These are phyloP conservation scores for Azemiops feae DNA, from an alignment of 2,113 vertebrate genomes.

Conservation along the genomic window DNA sequence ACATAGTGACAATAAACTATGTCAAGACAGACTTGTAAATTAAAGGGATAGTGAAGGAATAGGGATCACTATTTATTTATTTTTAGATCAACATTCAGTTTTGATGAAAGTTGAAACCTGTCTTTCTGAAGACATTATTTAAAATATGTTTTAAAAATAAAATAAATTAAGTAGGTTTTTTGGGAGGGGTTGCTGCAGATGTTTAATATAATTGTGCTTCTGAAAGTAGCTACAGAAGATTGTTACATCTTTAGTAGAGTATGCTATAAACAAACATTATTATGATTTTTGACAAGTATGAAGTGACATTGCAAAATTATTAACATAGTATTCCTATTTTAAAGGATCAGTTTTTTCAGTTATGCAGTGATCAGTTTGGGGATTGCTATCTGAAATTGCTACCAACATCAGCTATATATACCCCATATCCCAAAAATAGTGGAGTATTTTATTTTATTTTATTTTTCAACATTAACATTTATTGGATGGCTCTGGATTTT, in stretches of 20 bases:
- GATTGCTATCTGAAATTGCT: neutral
- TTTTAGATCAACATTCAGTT: neutral
- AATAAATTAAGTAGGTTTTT: too few relatives aligned
- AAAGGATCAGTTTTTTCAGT: conserved; percentile 3
- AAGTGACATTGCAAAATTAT: neutral
- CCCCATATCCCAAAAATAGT: too few relatives aligned
- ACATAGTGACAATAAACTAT: neutral
- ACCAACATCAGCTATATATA: neutral
- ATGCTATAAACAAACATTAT: conserved; percentile 2
- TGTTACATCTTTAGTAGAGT: conserved; percentile 13
- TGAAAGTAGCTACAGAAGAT: neutral
- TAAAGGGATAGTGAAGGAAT: neutral
- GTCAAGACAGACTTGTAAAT: neutral
- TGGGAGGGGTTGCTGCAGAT: neutral
- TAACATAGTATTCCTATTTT: neutral
- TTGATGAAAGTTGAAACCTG: neutral
- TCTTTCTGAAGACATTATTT: neutral
- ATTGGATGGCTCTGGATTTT: too few relatives aligned
- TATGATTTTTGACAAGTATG: conserved; percentile 18
- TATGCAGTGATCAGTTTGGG: conserved; percentile 16
- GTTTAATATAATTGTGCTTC: too few relatives aligned
- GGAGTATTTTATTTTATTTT: too few relatives aligned
- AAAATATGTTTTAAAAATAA: too few relatives aligned
- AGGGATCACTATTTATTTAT: neutral
- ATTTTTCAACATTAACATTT: too few relatives aligned